These are phyloP conservation scores for Cyprinodon brontotheroides DNA, from an alignment of 2,113 vertebrate species.

Conservation along the genomic window DNA sequence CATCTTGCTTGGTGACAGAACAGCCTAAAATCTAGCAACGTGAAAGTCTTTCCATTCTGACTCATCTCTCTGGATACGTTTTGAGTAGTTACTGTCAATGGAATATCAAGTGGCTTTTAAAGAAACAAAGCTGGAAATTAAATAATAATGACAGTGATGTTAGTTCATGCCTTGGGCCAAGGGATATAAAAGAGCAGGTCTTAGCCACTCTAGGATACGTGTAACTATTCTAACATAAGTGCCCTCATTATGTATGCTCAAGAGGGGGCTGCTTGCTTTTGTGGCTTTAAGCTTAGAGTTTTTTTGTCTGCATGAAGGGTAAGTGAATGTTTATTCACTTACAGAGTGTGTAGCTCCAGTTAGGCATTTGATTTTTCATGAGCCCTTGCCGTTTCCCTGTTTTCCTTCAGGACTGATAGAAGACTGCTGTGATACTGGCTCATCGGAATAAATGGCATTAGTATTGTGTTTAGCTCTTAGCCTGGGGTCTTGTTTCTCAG, in stretches of 20 bases:
- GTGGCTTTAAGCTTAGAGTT: constrained; percentile 49
- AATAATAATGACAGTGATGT: constrained; percentile 45
- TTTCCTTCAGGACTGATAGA: constrained; percentile 62
- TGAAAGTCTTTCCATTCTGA: constrained; percentile 15
- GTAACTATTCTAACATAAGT: constrained; percentile 44
- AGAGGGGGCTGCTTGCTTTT: constrained; percentile 58
- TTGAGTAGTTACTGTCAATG: constrained; percentile 21
- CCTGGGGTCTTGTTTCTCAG: constrained; percentile 65
- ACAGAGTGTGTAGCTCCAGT: constrained; percentile 8
- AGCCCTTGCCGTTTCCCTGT: constrained; percentile 60
- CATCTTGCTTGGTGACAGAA: constrained; percentile 25
- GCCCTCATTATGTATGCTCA: constrained; percentile 49
- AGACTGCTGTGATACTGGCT: constrained; percentile 58
- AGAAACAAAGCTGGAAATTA: constrained; percentile 42
- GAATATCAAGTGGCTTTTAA: constrained; percentile 17
- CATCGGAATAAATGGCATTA: constrained; percentile 70
- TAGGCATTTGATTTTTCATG: constrained; percentile 49
- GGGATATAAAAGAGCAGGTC: constrained; percentile 27
- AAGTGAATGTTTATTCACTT: constrained; percentile 21
- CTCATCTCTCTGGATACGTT: constrained; percentile 11
- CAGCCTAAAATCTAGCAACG: constrained; percentile 12
- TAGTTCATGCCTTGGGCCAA: constrained; percentile 40
- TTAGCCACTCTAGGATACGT: constrained; percentile 26
- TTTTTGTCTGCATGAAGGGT: constrained; percentile 24
- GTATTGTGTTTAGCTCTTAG: constrained; percentile 53